Conservation (phyloP, 1,140 invertebrate genomes). For the Rhyacophila brunnea region DNA sequence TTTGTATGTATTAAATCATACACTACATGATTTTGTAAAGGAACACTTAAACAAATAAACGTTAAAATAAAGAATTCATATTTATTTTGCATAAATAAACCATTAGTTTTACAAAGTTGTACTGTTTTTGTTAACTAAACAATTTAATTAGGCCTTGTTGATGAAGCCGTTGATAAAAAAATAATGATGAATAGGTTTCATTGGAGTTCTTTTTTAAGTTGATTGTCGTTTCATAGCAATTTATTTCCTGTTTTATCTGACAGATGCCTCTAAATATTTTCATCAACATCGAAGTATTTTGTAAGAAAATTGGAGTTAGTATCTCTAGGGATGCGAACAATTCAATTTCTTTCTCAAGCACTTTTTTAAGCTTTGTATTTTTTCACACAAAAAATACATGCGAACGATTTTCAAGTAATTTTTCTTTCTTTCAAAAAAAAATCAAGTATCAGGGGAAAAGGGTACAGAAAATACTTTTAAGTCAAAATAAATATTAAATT, state of each 20-base stretch:
- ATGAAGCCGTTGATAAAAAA: too few species aligned
- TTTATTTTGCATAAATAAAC: too few species aligned
- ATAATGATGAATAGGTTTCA: too few species aligned
- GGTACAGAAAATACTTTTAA: not conserved
- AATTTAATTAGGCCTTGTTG: too few species aligned
- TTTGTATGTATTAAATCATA: too few species aligned
- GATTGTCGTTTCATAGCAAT: not conserved
- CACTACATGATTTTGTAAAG: too few species aligned
- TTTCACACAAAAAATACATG: not conserved
- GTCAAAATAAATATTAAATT: too few species aligned
- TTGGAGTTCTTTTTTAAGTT: not conserved
- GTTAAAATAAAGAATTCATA: too few species aligned
- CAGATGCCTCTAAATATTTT: constrained; percentile 4
- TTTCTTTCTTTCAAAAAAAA: not conserved
- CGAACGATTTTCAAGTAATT: constrained; percentile 2
- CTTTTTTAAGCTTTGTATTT: not conserved
- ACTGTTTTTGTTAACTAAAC: too few species aligned
- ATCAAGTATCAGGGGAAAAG: not conserved
- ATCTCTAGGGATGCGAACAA: constrained; percentile 6
- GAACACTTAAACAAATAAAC: too few species aligned
- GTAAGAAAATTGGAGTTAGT: constrained; percentile 2
- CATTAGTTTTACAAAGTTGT: too few species aligned
- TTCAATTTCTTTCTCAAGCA: constrained; percentile 6
- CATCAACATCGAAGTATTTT: constrained; percentile 3
- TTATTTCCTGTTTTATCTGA: not conserved